A percentile compares a stretch with the other conserved stretches of the same genome.
phyloP scores from a whole-genome alignment of 92 coral and sea anemone species.

The Palythoa grandis region DNA sequence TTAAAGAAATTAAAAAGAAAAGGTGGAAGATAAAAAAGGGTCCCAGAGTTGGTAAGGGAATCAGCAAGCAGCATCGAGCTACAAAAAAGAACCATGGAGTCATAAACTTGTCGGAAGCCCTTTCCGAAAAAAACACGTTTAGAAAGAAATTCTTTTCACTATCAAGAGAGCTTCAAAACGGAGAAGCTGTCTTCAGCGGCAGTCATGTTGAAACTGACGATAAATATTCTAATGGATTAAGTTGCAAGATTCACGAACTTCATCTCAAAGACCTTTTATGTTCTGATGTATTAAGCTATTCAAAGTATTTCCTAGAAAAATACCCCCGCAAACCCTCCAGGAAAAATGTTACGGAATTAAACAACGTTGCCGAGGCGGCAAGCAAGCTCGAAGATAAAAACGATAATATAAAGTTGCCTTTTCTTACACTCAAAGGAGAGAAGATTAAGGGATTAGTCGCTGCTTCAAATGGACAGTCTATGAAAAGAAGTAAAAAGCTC shows the following conservation, averaged over 20 bases:
- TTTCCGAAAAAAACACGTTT: conserved; percentile 1
- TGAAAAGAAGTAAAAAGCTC: neutral
- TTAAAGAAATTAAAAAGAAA: neutral
- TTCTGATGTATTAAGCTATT: neutral
- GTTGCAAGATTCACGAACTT: neutral
- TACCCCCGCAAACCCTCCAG: neutral
- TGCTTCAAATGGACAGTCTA: neutral
- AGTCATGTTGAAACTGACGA: neutral
- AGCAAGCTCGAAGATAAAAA: neutral
- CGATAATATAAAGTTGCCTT: neutral
- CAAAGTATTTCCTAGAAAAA: neutral
- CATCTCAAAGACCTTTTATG: neutral
- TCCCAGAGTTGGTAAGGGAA: neutral
- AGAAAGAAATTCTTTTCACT: conserved; percentile 19
- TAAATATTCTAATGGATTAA: neutral
- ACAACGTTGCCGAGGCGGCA: neutral
- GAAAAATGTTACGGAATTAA: neutral
- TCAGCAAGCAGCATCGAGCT: neutral
- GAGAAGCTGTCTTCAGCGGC: neutral
- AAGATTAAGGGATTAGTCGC: neutral
- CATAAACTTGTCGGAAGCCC: conserved; percentile 21
- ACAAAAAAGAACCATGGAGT: conserved; percentile 5
- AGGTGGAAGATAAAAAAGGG: neutral
- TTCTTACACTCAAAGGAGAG: conserved; percentile 1
- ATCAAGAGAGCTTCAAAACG: neutral